Percentiles rank a stretch among this genome's conserved stretches.
These are phyloP conservation scores for Heterotilapia buettikoferi DNA, from an alignment of 2,113 vertebrate genomes.

Conservation along the genomic window DNA sequence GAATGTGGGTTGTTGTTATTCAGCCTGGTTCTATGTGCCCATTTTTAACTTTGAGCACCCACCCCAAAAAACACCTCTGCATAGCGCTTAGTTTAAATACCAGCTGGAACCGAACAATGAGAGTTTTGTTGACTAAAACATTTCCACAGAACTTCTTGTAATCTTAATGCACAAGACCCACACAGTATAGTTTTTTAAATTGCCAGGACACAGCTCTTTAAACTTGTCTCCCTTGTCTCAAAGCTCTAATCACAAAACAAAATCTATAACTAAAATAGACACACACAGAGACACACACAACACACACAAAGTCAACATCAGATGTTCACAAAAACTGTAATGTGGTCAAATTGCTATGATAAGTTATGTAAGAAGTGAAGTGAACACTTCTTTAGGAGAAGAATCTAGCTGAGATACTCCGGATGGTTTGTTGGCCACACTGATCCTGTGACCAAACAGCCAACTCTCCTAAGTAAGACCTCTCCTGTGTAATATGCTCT, in stretches of 20 bases:
- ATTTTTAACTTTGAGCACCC: too few relatives aligned
- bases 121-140: neutral
- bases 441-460: neutral
- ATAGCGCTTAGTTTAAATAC: accelerated
- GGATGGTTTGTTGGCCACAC: neutral
- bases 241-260: too few relatives aligned
- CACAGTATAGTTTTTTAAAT: too few relatives aligned
- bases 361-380: neutral
- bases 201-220: too few relatives aligned
- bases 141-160: neutral
- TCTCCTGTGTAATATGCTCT: neutral
- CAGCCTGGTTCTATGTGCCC: accelerated
- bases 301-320: neutral
- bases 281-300: too few relatives aligned
- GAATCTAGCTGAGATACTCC: neutral
- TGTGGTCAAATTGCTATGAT: neutral
- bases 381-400: neutral
- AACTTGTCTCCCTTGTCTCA: too few relatives aligned
- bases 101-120: neutral
- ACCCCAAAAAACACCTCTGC: accelerated
- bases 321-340: accelerated
- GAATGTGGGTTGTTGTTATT: accelerated
- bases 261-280: too few relatives aligned
- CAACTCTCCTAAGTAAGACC: accelerated
- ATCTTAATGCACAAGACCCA: too few relatives aligned